Conservation (phyloP, 2,797 vertebrate species). For the Hypotaenidia philippensis region DNA sequence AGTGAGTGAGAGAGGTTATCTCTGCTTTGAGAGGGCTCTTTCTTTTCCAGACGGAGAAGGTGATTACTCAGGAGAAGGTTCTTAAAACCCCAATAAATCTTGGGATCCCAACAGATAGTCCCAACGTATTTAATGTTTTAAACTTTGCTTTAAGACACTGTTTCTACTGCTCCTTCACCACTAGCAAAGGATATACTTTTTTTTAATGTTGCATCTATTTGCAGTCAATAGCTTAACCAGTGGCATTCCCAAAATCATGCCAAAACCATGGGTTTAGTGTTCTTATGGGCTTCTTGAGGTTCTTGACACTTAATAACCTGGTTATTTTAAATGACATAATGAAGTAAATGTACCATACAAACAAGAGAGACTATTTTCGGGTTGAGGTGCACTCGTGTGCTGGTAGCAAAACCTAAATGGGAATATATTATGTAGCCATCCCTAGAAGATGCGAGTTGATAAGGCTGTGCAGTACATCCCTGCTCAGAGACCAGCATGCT, state of each 20-base stretch:
- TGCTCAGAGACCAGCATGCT: fast-evolving
- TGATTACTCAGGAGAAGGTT: conserved; percentile 4
- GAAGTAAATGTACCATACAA: neutral
- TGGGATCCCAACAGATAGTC: neutral
- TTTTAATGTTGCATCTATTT: neutral
- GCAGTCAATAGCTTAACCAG: neutral
- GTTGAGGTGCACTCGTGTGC: neutral
- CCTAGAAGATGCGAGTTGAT: neutral
- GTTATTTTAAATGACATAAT: neutral
- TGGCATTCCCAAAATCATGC: neutral
- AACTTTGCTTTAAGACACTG: neutral
- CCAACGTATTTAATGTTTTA: neutral
- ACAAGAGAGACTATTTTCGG: neutral
- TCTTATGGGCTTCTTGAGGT: neutral
- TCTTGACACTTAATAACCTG: neutral
- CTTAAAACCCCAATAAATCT: neutral
- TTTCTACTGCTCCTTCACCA: neutral
- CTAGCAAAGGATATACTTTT: neutral
- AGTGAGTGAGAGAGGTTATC: conserved; percentile 1
- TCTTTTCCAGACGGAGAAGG: neutral
- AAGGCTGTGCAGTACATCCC: neutral
- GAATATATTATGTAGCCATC: neutral
- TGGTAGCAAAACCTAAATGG: neutral
- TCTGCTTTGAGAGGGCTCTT: neutral
- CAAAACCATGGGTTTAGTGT: neutral